phyloP scores from a whole-genome alignment of 2,888 invertebrate genomes.

The Antheraea assamensis region DNA sequence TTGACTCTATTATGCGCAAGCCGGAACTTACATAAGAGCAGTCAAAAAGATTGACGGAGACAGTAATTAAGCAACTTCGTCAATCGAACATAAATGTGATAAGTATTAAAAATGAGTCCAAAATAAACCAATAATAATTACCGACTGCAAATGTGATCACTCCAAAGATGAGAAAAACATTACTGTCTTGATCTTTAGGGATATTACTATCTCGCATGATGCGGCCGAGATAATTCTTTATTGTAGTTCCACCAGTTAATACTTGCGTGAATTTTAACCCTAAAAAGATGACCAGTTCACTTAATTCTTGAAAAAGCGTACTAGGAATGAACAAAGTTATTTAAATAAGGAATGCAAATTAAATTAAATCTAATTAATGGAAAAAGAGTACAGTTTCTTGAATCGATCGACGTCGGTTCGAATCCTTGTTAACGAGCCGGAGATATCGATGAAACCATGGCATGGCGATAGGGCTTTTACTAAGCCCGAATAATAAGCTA shows the following conservation, averaged over 20 bases:
- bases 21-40: too few relatives aligned
- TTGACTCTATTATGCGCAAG: too few relatives aligned
- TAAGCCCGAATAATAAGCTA: too few relatives aligned
- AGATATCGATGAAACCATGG: too few relatives aligned
- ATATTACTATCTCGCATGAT: conserved; percentile 46
- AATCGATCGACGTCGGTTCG: too few relatives aligned
- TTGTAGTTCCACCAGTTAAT: conserved; percentile 45
- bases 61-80: neutral
- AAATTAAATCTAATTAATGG: too few relatives aligned
- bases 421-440: too few relatives aligned
- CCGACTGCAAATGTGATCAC: conserved; percentile 44
- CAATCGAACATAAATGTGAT: neutral
- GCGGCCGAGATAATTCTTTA: conserved; percentile 45
- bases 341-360: neutral
- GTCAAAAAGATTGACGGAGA: too few relatives aligned
- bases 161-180: conserved; percentile 47
- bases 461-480: too few relatives aligned
- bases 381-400: too few relatives aligned
- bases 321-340: neutral
- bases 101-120: neutral
- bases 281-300: conserved; percentile 28
- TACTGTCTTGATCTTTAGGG: conserved; percentile 29
- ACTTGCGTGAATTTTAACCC: conserved; percentile 49
- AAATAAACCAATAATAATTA: conserved; percentile 32
- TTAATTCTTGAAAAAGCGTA: neutral